Evolutionary conservation across 2,888 invertebrate species (phyloP).

Genomic region (Chrysina gloriosa): DNA sequence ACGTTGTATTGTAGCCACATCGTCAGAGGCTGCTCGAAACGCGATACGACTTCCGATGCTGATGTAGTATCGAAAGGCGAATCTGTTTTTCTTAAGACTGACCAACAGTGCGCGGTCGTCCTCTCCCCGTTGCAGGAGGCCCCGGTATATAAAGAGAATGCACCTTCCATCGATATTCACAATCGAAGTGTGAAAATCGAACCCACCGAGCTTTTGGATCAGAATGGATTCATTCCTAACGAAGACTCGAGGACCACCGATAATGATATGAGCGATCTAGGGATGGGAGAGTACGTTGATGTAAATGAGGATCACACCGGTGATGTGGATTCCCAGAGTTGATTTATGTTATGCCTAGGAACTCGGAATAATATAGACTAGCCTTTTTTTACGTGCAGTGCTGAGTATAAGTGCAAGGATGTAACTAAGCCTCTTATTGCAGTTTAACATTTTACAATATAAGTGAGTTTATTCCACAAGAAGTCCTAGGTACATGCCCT

Average conservation of each 20-base stretch:
- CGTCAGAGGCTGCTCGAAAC: background rate
- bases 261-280: background rate
- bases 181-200: conserved; percentile 11
- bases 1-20: background rate
- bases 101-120: background rate
- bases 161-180: background rate
- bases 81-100: background rate
- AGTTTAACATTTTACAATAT: no score
- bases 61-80: background rate
- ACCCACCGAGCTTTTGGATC: conserved; percentile 8
- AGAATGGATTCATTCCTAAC: background rate
- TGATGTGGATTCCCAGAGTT: background rate
- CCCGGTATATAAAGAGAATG: background rate
- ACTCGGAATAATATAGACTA: no score
- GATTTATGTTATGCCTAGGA: background rate
- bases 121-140: background rate
- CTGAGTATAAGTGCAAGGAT: no score
- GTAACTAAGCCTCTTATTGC: no score
- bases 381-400: no score
- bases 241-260: background rate
- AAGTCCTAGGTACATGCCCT: no score
- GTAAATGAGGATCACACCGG: background rate
- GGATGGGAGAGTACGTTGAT: background rate
- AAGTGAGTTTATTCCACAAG: no score
- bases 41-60: background rate